Evolutionary conservation across 2,113 vertebrate species (phyloP).

Genomic region (Thamnaconus septentrionalis): DNA sequence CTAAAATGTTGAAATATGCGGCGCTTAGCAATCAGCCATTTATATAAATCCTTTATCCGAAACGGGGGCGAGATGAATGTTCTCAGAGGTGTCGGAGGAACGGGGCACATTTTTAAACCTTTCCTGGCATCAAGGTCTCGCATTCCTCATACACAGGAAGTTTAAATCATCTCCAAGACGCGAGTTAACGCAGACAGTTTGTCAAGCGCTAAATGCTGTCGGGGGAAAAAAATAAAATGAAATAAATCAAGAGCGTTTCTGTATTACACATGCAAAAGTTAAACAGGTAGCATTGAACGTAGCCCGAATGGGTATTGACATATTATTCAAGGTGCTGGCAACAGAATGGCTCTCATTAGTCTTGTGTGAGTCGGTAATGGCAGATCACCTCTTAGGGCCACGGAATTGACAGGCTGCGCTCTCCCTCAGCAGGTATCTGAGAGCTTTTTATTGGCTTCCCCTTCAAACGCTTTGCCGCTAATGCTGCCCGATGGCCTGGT

Average conservation of each 20-base stretch:
- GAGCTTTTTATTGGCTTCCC: constrained; percentile 72
- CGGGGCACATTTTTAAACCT: constrained; percentile 46
- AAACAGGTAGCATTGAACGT: constrained; percentile 61
- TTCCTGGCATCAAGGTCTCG: constrained; percentile 30
- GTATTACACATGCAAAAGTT: constrained; percentile 42
- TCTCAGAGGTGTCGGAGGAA: constrained; percentile 53
- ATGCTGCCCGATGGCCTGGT: constrained; percentile 68
- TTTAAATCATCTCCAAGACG: too few species aligned
- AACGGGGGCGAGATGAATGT: constrained; percentile 69
- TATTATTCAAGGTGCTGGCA: constrained; percentile 74
- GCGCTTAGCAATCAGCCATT: constrained; percentile 71
- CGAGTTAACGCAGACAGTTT: too few species aligned
- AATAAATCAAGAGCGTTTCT: not conserved
- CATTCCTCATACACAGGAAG: not conserved
- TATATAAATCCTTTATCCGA: constrained; percentile 70
- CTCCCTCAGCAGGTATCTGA: constrained; percentile 76
- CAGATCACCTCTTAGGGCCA: constrained; percentile 76
- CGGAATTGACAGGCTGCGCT: constrained; percentile 75
- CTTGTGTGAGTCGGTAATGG: constrained; percentile 77
- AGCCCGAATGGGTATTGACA: constrained; percentile 76
- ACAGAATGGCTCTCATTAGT: constrained; percentile 82
- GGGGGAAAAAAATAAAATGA: too few species aligned
- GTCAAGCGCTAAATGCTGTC: too few species aligned
- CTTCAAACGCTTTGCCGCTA: constrained; percentile 70
- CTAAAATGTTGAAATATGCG: constrained; percentile 78